These are phyloP conservation scores for Hippoglossus hippoglossus DNA, from an alignment of 2,797 vertebrate species.

Conservation along the genomic window DNA sequence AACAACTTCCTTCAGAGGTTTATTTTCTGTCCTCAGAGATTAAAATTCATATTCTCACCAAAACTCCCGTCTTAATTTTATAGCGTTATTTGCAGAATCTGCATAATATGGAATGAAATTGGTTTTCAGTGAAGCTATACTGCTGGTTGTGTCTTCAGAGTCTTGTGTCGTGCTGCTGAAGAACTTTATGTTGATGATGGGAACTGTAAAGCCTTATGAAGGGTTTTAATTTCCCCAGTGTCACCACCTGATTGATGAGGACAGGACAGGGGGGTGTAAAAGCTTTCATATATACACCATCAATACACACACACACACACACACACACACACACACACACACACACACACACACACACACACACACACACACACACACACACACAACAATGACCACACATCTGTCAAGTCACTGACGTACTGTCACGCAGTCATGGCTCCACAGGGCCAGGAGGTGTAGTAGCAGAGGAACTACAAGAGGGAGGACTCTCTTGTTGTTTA, in stretches of 20 bases:
- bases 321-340: constrained; percentile 6
- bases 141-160: constrained; percentile 32
- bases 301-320: constrained; percentile 22
- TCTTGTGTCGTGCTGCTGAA: constrained; percentile 34
- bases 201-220: constrained; percentile 58
- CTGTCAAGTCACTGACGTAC: constrained; percentile 38
- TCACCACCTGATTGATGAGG: constrained; percentile 52
- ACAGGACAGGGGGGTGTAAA: constrained; percentile 41
- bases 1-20: not conserved
- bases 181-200: constrained; percentile 52
- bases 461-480: constrained; percentile 15
- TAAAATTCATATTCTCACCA: not conserved
- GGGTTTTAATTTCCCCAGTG: constrained; percentile 74
- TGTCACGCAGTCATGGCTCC: constrained; percentile 42
- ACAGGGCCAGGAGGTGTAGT: not conserved
- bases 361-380: constrained; percentile 8
- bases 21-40: not conserved
- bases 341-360: too few species aligned
- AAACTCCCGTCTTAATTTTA: not conserved
- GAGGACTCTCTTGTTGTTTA: constrained; percentile 7
- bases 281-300: not conserved
- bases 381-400: constrained; percentile 33
- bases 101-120: constrained; percentile 2
- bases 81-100: constrained; percentile 1
- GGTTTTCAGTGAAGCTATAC: constrained; percentile 1